A percentile compares a stretch with the other conserved stretches of the same genome.
phyloP scores from a whole-genome alignment of 2,888 invertebrate genomes.

The Heliconius erato region DNA sequence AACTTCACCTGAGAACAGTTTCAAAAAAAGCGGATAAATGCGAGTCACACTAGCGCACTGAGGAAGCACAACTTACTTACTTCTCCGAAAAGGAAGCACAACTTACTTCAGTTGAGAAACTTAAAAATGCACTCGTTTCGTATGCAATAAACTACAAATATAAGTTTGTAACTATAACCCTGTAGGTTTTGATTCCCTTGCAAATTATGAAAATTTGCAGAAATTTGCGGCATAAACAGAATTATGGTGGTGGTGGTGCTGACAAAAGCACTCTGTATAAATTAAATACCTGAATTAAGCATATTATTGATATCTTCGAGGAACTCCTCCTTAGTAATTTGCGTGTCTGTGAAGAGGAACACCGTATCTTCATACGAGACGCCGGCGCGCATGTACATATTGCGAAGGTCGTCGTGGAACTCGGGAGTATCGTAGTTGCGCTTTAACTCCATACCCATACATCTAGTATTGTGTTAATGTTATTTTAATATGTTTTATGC shows the following conservation, averaged over 20 bases:
- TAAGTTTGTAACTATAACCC: no score
- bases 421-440: conserved; percentile 92
- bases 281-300: conserved; percentile 90
- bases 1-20: conserved; percentile 88
- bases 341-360: conserved; percentile 95
- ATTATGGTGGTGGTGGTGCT: no score
- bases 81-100: no score
- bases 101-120: no score
- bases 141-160: no score
- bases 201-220: no score
- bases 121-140: no score
- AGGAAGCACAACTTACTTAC: no score
- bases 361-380: conserved; percentile 90
- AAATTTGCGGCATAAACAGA: no score
- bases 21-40: neutral
- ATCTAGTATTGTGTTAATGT: conserved; percentile 78
- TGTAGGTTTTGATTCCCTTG: no score
- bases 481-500: neutral
- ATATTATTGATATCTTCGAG: conserved; percentile 97
- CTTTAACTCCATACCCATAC: conserved; percentile 94
- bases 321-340: conserved; percentile 96
- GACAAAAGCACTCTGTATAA: no score
- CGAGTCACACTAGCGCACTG: no score
- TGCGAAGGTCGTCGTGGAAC: conserved; percentile 94
- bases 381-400: conserved; percentile 92